Evolutionary conservation across 2,113 vertebrate species (phyloP).

Genomic region (Gallinago jamesoni): DNA sequence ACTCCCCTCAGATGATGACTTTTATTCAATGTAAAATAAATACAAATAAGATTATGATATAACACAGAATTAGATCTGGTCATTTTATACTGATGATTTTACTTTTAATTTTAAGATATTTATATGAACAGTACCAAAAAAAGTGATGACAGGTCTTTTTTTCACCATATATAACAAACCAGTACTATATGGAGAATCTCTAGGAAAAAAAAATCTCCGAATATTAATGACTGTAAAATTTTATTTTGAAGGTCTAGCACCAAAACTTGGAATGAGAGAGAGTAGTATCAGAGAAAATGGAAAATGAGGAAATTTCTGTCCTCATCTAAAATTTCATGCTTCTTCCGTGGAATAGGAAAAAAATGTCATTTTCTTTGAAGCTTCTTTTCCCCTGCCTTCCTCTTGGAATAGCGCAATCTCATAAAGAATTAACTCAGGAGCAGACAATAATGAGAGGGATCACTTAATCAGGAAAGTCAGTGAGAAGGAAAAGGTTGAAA

Average conservation of each 20-base stretch:
- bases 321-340: not conserved
- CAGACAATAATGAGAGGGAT: not conserved
- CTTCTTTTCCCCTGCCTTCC: not conserved
- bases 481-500: not conserved
- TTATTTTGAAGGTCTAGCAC: not conserved
- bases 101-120: not conserved
- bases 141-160: not conserved
- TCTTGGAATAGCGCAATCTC: not conserved
- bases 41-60: not conserved
- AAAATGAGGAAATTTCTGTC: not conserved
- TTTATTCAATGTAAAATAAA: not conserved
- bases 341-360: not conserved
- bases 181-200: not conserved
- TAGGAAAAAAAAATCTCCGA: not conserved
- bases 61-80: not conserved
- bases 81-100: not conserved
- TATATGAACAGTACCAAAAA: not conserved
- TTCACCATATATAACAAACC: not conserved
- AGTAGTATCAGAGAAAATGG: not conserved
- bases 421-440: not conserved
- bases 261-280: not conserved
- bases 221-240: not conserved
- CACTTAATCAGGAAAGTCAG: not conserved
- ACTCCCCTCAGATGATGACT: rapidly evolving
- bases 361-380: not conserved